Percentiles rank a stretch among this genome's conserved stretches.
Conservation (phyloP, 2,888 invertebrate genomes). For the Thecophora atra region DNA sequence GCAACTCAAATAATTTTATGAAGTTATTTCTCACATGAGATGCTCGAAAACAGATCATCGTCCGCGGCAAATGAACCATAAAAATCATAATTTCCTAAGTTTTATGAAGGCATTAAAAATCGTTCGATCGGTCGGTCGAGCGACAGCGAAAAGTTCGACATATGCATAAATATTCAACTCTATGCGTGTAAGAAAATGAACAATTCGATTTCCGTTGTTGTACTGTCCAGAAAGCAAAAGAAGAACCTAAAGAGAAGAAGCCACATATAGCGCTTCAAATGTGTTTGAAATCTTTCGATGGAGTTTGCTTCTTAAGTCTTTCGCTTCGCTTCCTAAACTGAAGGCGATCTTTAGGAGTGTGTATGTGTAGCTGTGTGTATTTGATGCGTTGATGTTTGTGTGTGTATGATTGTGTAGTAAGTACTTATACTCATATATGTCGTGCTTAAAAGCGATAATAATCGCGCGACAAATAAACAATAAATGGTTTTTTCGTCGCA, state of each 20-base stretch:
- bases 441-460: conserved; percentile 31
- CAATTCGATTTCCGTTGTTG: not conserved
- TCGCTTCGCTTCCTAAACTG: not conserved
- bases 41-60: too few species aligned
- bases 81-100: not conserved
- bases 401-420: not conserved
- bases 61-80: not conserved
- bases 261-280: not conserved
- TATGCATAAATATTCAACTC: not conserved
- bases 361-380: not conserved
- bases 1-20: not conserved
- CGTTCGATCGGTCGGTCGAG: not conserved
- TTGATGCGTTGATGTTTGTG: not conserved
- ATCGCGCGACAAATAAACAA: conserved; percentile 34
- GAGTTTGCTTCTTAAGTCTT: conserved; percentile 19
- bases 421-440: not conserved
- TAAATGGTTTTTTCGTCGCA: conserved; percentile 30
- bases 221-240: not conserved
- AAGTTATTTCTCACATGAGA: not conserved
- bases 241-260: not conserved
- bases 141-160: not conserved
- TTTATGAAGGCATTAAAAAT: not conserved
- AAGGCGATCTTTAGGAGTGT: not conserved
- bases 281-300: not conserved
- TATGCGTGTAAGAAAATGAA: not conserved